A percentile compares a stretch with the other conserved stretches of the same genome.
Conservation (phyloP, 2,888 invertebrate genomes). For the Orthonevra nobilis region DNA sequence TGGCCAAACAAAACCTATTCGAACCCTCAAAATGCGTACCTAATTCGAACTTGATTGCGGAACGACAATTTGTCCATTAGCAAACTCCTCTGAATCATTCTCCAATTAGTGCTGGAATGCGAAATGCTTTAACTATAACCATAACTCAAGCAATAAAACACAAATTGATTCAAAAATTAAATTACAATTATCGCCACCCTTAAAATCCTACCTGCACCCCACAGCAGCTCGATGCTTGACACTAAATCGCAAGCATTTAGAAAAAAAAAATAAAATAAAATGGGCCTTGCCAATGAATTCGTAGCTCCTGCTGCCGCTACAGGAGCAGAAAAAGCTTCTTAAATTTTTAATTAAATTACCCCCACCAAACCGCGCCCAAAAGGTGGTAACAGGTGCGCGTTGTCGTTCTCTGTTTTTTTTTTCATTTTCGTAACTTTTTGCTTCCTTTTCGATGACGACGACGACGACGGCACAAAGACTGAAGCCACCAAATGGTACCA, state of each 20-base stretch:
- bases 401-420: slow-evolving; percentile 39
- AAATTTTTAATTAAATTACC: slow-evolving; percentile 68
- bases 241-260: slow-evolving; percentile 52
- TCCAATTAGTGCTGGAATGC: slow-evolving; percentile 40
- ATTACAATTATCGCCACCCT: slow-evolving; percentile 66
- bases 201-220: background rate
- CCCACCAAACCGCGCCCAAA: slow-evolving; percentile 33
- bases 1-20: no score
- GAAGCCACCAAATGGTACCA: slow-evolving; percentile 57
- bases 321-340: slow-evolving; percentile 60
- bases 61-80: no score
- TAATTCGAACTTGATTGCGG: no score
- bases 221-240: no score
- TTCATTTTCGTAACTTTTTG: slow-evolving; percentile 4
- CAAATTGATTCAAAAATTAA: slow-evolving; percentile 69
- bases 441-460: slow-evolving; percentile 2
- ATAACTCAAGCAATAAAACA: slow-evolving; percentile 64
- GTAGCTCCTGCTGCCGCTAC: no score
- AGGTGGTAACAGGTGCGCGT: slow-evolving; percentile 64
- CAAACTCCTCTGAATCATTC: slow-evolving; percentile 34
- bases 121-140: slow-evolving; percentile 53
- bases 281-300: no score
- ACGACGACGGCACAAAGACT: slow-evolving; percentile 4
- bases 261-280: no score
- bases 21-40: no score